These are phyloP conservation scores for Colius striatus DNA, from an alignment of 2,113 vertebrate species.

Conservation along the genomic window DNA sequence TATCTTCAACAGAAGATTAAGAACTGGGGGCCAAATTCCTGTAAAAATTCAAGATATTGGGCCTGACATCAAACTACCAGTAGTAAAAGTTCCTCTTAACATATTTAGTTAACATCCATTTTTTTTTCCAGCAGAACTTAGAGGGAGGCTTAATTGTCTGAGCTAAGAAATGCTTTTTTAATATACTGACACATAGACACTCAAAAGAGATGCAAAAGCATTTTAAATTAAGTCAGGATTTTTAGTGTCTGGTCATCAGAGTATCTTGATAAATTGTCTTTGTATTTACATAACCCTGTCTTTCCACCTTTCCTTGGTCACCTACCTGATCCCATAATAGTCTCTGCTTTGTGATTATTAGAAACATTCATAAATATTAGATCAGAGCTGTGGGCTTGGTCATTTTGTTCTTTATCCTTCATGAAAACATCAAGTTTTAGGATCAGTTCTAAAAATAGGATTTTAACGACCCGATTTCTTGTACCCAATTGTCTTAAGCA, in stretches of 20 bases:
- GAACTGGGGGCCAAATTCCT: not conserved
- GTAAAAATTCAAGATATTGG: not conserved
- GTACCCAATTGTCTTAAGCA: rapidly evolving
- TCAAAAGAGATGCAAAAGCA: not conserved
- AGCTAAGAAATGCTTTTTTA: not conserved
- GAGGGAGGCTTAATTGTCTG: not conserved
- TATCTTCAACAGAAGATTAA: not conserved
- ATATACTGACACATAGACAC: not conserved
- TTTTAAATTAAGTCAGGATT: not conserved
- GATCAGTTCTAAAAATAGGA: not conserved
- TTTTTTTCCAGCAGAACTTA: not conserved
- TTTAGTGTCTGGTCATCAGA: not conserved
- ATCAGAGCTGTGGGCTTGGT: not conserved
- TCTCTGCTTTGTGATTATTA: not conserved
- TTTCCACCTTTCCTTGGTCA: not conserved
- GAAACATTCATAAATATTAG: not conserved
- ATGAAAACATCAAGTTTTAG: not conserved
- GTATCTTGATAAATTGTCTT: not conserved
- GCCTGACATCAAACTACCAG: not conserved
- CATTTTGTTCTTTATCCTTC: not conserved
- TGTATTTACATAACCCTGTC: not conserved
- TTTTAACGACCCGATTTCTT: not conserved
- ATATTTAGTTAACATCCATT: not conserved
- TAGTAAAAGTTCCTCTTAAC: not conserved
- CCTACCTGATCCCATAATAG: not conserved